Percentiles rank a stretch among this genome's conserved stretches.
Conservation (phyloP, 2,888 invertebrate genomes). For the Rotaria magnacalcarata region DNA sequence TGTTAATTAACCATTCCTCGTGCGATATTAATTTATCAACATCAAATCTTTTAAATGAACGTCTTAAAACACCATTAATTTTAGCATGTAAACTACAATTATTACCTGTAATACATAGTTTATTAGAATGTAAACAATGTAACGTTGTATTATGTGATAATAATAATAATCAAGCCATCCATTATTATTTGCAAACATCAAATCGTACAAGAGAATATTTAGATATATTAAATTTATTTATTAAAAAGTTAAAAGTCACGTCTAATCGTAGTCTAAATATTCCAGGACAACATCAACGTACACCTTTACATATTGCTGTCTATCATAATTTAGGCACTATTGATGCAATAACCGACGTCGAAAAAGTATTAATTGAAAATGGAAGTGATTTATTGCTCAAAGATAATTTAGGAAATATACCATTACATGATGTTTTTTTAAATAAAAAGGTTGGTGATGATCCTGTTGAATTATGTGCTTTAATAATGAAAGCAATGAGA, state of each 20-base stretch:
- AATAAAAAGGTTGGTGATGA: background rate
- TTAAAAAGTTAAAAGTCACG: background rate
- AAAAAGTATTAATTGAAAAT: slow-evolving; percentile 30
- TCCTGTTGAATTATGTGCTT: slow-evolving; percentile 32
- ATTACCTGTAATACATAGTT: background rate
- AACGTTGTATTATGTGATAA: background rate
- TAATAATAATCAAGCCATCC: background rate
- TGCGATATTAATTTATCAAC: background rate
- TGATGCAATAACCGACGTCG: background rate
- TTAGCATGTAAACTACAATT: background rate
- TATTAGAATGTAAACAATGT: background rate
- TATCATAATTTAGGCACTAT: slow-evolving; percentile 26
- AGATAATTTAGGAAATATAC: slow-evolving; percentile 27
- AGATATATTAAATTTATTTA: background rate
- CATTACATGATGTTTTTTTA: slow-evolving; percentile 20
- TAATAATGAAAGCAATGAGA: background rate
- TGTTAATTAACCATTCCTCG: background rate
- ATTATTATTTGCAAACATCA: slow-evolving; percentile 19
- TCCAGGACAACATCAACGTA: background rate
- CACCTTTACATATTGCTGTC: slow-evolving; percentile 19
- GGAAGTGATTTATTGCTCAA: background rate
- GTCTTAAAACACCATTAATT: background rate
- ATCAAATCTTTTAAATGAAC: background rate
- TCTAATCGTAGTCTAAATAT: background rate
- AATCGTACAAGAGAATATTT: background rate